Evolutionary conservation across 2,888 invertebrate genomes (phyloP), one percentile per base, ranked within the genome.

Genomic region (Mesorhabditis belari): DNA sequence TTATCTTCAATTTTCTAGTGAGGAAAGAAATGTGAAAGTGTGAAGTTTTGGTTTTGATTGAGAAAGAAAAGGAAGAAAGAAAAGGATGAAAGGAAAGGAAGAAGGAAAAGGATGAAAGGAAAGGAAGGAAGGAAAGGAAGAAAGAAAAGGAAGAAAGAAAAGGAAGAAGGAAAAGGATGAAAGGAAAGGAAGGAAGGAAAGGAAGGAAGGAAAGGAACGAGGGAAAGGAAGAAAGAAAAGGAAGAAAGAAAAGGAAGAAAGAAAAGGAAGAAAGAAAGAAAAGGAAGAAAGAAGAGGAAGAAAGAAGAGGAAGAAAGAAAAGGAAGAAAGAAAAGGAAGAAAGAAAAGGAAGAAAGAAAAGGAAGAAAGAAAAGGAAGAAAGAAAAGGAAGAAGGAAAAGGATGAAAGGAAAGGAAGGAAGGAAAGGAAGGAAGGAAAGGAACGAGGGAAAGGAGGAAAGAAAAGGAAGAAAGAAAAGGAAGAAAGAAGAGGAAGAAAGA

Each of bases 351-450:
- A 21, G 21, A 21, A 50, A 21, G 19, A 21, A 35, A 21, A 57
- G 57, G 53, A 21, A 35, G 53, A 57, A 21, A 35, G 53, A 57
- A 52, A 57, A 52, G 53, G 19, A 57, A 52, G 53, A 52, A 35
- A 25, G 53, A 52, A 57, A 21, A 57, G 6, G 21, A 21, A 57
- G 35, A 57, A 52, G 53, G 35, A 21, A 52, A 35, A 21, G 53
- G 54, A 57, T 17, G 53, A 21, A 57, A 52, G 53, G 57, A 51
- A 52, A 35, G 35, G 53, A 21, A 57, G 57, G 53, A 21, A 35
- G 57, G 53, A 52, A 57, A 52, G 21, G 35, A 21, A 21, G 53
- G 35, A 57, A 52, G 53, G 57, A 35, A 52, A 6, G 57, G 53
- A 21, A 53, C n/a, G 17, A 17, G 9, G 57, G 19, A 52, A 52